Base-by-base conservation (phyloP, 2,888 invertebrate species). In the Tetragonisca angustula region DNA sequence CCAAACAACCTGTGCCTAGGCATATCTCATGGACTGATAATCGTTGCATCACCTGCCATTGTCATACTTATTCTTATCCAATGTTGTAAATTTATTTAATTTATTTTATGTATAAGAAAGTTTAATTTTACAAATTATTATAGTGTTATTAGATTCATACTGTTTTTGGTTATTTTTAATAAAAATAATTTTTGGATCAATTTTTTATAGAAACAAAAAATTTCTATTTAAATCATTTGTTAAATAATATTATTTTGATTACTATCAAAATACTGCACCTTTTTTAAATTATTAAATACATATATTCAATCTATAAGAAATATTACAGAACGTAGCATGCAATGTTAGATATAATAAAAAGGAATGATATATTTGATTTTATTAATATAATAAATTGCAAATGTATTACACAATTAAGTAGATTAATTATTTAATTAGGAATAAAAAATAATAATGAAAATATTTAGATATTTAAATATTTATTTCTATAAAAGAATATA, bases 1-100 rank as follows among this genome's bases (percentile, higher is more conserved):
- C 90, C 84, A 94, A 91, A 92, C 94, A 94, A 90, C 94, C 94
- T 87, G 94, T 90, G 79, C 92, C 93, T 84, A 92, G 91, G 89
- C 92, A 93, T 77, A 93, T 91, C 90, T 93, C 93, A 79, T 89
- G 90, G 86, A 77, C 79, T 82, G 90, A 92, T 71, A 93, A 92
- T 90, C 90, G 92, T 87, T 92, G 92, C 93, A 94, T 93, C 91
- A 94, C 93, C 94, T 94, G 88, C 90, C 88, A 90, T 89, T 89
- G 76, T 21, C 72, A 87, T 73, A 86, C 73, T 87, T 86, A 68
- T 86, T 52, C 70, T 89, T 83, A 88, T 11, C 80, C 81, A 86
- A 87, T 67, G 75, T 83, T 76, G 74, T 84, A 54, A 71, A 84
- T 71, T 32, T 78, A 27, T 71, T 77, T 52, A 56, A 13, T 54